These are phyloP conservation scores for Cichlasoma orientale DNA, from an alignment of 2,797 vertebrate species.

Conservation along the genomic window DNA sequence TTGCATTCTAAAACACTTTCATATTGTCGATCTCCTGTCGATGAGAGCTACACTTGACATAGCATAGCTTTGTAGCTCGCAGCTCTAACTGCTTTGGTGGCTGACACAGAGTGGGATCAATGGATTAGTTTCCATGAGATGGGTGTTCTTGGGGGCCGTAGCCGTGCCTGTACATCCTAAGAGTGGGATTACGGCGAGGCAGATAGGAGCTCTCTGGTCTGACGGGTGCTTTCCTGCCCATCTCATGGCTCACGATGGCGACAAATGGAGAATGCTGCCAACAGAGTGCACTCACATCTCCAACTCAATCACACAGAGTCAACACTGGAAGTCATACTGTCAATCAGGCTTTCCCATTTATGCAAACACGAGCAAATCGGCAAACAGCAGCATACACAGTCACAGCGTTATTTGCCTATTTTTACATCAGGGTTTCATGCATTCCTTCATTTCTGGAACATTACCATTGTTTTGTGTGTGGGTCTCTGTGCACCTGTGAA, in stretches of 20 bases:
- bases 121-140: constrained; percentile 81
- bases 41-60: constrained; percentile 76
- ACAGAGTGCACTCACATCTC: constrained; percentile 63
- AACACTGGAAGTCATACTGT: constrained; percentile 61
- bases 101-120: constrained; percentile 78
- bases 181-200: constrained; percentile 75
- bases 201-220: constrained; percentile 60
- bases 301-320: constrained; percentile 78
- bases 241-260: constrained; percentile 63
- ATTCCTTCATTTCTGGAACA: background rate
- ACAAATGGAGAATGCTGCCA: constrained; percentile 67
- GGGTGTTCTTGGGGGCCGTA: constrained; percentile 64
- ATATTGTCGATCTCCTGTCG: constrained; percentile 63
- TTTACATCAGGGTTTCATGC: constrained; percentile 11
- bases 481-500: background rate
- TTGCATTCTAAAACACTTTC: constrained; percentile 68
- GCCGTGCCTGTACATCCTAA: constrained; percentile 84
- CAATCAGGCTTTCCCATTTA: constrained; percentile 50
- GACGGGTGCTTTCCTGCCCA: constrained; percentile 32
- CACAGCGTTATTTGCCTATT: background rate
- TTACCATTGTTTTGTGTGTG: background rate
- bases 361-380: constrained; percentile 42
- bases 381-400: constrained; percentile 29
- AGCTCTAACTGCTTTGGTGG: constrained; percentile 75
- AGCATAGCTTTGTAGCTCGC: constrained; percentile 59